phyloP scores from a whole-genome alignment of 2,888 invertebrate genomes.

The Nephrotoma appendiculata region DNA sequence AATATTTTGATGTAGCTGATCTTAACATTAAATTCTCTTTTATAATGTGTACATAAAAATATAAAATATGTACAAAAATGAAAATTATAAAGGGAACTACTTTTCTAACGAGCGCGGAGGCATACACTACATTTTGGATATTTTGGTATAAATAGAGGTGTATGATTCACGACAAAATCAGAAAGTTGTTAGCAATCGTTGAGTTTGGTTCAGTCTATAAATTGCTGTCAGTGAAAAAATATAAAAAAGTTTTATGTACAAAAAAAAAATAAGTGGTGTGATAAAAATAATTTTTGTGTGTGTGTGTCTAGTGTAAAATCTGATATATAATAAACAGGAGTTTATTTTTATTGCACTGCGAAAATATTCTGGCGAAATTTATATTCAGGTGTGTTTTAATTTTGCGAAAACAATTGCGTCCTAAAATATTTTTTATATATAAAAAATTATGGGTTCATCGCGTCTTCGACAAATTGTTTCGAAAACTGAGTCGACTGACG shows the following conservation, averaged over 20 bases:
- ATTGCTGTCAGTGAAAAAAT: neutral
- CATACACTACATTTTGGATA: neutral
- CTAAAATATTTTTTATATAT: neutral
- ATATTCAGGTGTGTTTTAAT: constrained; percentile 8
- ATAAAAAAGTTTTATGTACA: neutral
- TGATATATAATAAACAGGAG: neutral
- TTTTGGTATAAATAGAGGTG: constrained; percentile 5
- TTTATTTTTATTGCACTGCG: neutral
- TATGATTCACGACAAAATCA: neutral
- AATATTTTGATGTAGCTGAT: neutral
- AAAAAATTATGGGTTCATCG: constrained; percentile 7
- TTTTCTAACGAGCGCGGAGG: neutral
- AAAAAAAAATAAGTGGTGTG: neutral
- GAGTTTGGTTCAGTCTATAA: constrained; percentile 4
- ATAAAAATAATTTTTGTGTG: neutral
- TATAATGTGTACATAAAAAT: neutral
- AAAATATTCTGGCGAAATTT: neutral
- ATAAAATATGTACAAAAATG: neutral
- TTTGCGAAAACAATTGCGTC: neutral
- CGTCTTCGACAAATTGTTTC: neutral
- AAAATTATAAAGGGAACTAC: neutral
- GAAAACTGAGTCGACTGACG: neutral
- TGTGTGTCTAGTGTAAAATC: neutral
- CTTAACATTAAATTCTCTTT: neutral
- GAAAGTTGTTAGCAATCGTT: constrained; percentile 6